Percentiles rank a stretch among this genome's conserved stretches.
phyloP scores from a whole-genome alignment of 2,888 invertebrate species.

The Nematopogon swammerdamellus region DNA sequence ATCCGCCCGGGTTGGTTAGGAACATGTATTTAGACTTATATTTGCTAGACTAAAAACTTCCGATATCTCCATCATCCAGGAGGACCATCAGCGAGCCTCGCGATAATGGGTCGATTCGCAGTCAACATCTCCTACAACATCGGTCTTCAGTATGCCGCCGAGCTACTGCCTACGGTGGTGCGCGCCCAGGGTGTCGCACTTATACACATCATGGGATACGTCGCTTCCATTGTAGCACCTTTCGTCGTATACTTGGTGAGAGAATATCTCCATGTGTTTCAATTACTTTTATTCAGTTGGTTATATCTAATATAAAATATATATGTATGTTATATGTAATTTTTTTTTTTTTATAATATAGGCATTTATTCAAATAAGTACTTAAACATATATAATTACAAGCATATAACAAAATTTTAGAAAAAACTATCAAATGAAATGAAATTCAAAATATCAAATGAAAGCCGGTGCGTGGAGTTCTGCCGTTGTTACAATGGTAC shows the following conservation, averaged over 20 bases:
- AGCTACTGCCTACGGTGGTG: constrained; percentile 82
- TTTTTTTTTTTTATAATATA: not conserved
- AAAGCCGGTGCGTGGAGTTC: too few species aligned
- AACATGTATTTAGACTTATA: too few species aligned
- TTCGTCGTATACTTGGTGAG: constrained; percentile 80
- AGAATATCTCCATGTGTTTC: constrained; percentile 8
- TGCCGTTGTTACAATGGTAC: too few species aligned
- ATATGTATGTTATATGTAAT: too few species aligned
- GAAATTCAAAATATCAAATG: too few species aligned
- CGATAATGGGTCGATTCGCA: constrained; percentile 79
- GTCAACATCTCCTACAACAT: constrained; percentile 90
- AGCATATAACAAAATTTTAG: too few species aligned
- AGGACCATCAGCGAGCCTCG: constrained; percentile 70
- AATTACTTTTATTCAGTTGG: not conserved
- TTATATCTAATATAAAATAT: too few species aligned
- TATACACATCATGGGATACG: constrained; percentile 86
- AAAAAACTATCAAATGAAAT: too few species aligned
- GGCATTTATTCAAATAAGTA: constrained; percentile 5
- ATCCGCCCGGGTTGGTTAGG: too few species aligned
- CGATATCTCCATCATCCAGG: constrained; percentile 43
- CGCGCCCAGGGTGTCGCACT: constrained; percentile 83
- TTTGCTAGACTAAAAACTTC: too few species aligned
- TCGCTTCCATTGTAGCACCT: constrained; percentile 78
- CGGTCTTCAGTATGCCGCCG: constrained; percentile 85
- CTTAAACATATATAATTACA: constrained; percentile 5